Percentiles rank a stretch among this genome's conserved stretches.
Conservation (phyloP, 2,113 vertebrate species). For the Salvelinus namaycush region DNA sequence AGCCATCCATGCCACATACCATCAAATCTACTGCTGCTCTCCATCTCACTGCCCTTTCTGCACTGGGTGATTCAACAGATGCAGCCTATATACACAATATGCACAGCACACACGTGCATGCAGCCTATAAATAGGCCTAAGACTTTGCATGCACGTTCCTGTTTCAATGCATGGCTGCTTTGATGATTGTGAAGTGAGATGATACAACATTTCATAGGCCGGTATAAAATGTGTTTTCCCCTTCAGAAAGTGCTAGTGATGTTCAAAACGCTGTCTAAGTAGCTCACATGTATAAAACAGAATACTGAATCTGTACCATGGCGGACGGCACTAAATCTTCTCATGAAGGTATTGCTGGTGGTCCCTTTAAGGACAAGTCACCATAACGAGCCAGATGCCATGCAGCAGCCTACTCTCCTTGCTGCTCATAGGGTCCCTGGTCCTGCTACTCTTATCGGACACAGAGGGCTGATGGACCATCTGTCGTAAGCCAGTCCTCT, state of each 20-base stretch:
- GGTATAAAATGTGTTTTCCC: neutral
- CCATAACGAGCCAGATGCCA: neutral
- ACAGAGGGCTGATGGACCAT: neutral
- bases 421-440: neutral
- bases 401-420: neutral
- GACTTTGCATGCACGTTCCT: conserved; percentile 16
- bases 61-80: conserved; percentile 39
- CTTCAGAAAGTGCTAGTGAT: neutral
- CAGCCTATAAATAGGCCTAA: conserved; percentile 48
- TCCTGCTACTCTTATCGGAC: neutral
- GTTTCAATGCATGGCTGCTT: conserved; percentile 20
- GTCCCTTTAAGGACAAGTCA: neutral
- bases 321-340: neutral
- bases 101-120: conserved; percentile 4
- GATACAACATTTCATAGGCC: conserved; percentile 1
- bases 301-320: neutral
- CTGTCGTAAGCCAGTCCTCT: neutral
- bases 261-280: neutral
- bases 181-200: conserved; percentile 14
- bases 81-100: conserved; percentile 33
- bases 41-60: conserved; percentile 22
- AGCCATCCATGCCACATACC: conserved; percentile 21
- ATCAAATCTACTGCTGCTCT: conserved; percentile 24
- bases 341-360: neutral
- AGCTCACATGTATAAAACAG: neutral